phyloP scores from a whole-genome alignment of 2,113 vertebrate species.

The Murina feae region DNA sequence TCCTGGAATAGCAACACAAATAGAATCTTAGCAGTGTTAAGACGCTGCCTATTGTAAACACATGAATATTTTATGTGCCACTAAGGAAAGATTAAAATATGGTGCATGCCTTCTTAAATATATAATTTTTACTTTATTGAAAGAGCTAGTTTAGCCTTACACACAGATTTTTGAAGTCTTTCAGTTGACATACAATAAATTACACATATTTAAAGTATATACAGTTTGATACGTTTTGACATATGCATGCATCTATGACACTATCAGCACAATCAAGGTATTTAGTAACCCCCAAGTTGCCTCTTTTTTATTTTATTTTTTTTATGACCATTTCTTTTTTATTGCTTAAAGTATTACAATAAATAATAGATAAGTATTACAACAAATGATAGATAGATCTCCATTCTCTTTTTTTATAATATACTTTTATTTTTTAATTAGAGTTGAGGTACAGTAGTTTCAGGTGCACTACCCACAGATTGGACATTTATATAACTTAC shows the following conservation, averaged over 20 bases:
- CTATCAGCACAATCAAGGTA: neutral
- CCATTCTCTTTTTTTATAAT: no score
- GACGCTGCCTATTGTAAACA: neutral
- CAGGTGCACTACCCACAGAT: no score
- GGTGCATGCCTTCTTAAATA: neutral
- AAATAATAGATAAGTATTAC: no score
- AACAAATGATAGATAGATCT: no score
- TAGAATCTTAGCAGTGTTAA: neutral
- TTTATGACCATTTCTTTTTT: no score
- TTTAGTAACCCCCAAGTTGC: neutral
- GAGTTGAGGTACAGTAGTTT: no score
- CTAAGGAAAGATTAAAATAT: constrained; percentile 14
- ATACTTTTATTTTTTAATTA: no score
- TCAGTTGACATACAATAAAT: neutral
- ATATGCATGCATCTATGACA: neutral
- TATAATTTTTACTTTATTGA: neutral
- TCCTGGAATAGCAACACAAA: neutral
- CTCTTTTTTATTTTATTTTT: neutral
- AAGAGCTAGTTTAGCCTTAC: neutral
- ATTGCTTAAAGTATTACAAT: no score
- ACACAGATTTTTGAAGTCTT: neutral
- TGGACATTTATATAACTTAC: no score
- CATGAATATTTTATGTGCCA: neutral
- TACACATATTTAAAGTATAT: neutral
- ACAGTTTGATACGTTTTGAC: neutral